phyloP scores from a whole-genome alignment of 2,113 vertebrate species.

The Xyrauchen texanus region DNA sequence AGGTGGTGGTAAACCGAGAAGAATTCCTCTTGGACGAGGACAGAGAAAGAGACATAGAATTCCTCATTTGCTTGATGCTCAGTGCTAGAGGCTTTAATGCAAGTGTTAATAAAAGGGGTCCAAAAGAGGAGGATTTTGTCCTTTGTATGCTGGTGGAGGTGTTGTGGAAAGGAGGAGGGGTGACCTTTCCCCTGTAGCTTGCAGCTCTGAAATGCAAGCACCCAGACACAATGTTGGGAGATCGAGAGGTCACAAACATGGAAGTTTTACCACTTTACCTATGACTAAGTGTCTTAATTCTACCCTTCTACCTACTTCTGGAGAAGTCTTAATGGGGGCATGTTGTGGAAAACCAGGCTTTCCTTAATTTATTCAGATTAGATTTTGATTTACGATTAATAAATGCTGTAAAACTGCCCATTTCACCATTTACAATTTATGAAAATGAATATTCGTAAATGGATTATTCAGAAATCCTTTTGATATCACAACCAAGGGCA shows the following conservation, averaged over 20 bases:
- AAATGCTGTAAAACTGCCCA: too few species aligned
- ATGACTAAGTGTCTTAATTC: background rate
- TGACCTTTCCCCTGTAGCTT: constrained; percentile 72
- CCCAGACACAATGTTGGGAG: constrained; percentile 66
- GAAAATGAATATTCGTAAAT: too few species aligned
- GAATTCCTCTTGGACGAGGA: background rate
- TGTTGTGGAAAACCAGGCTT: too few species aligned
- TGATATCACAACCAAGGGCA: too few species aligned
- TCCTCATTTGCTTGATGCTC: constrained; percentile 70
- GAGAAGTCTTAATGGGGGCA: too few species aligned
- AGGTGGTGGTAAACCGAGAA: background rate
- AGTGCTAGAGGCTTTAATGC: constrained; percentile 73
- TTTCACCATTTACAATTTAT: too few species aligned
- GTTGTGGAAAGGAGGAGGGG: constrained; percentile 47
- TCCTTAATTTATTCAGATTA: too few species aligned
- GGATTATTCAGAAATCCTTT: too few species aligned
- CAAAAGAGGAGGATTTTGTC: constrained; percentile 76
- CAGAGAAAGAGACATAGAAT: constrained; percentile 60
- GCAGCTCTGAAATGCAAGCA: constrained; percentile 65
- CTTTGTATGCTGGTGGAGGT: constrained; percentile 69
- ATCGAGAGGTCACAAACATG: background rate
- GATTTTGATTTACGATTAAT: background rate
- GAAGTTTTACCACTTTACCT: background rate
- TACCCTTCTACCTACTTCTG: background rate
- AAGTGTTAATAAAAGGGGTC: constrained; percentile 85